These are phyloP conservation scores for Lytechinus pictus DNA, from an alignment of 35 echinoderm and acorn worm species.

Conservation along the genomic window DNA sequence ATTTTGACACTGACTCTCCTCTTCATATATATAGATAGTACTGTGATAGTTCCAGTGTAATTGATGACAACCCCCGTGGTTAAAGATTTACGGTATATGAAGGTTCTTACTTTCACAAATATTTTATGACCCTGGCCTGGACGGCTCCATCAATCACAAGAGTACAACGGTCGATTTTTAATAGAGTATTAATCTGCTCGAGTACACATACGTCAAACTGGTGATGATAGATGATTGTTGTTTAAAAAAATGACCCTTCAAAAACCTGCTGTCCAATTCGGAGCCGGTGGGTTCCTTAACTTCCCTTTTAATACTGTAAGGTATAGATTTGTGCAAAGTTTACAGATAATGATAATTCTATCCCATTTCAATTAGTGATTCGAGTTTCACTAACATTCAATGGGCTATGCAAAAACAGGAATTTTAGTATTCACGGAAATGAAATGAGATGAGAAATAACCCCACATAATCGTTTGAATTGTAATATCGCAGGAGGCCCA, in stretches of 20 bases:
- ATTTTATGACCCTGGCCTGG: not conserved
- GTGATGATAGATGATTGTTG: not conserved
- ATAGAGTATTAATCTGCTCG: not conserved
- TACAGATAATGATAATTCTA: too few relatives aligned
- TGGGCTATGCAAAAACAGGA: too few relatives aligned
- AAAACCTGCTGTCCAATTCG: not conserved
- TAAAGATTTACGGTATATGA: not conserved
- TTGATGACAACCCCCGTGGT: not conserved
- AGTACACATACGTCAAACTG: not conserved
- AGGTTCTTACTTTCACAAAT: not conserved
- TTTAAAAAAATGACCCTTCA: not conserved
- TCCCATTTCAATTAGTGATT: too few relatives aligned
- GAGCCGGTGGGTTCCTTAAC: too few relatives aligned
- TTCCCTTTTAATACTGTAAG: too few relatives aligned
- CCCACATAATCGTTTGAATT: too few relatives aligned
- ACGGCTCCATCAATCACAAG: not conserved
- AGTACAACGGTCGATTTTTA: conserved; percentile 1
- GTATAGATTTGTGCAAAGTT: too few relatives aligned
- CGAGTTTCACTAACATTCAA: too few relatives aligned
- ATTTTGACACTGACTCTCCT: too few relatives aligned
- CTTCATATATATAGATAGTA: not conserved
- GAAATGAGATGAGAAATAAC: too few relatives aligned
- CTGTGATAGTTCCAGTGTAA: not conserved
- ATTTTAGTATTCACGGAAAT: too few relatives aligned
- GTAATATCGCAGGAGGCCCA: too few relatives aligned